Evolutionary conservation across 2,113 vertebrate species (phyloP), one percentile per base, ranked within the genome.

Genomic region (Channa argus): DNA sequence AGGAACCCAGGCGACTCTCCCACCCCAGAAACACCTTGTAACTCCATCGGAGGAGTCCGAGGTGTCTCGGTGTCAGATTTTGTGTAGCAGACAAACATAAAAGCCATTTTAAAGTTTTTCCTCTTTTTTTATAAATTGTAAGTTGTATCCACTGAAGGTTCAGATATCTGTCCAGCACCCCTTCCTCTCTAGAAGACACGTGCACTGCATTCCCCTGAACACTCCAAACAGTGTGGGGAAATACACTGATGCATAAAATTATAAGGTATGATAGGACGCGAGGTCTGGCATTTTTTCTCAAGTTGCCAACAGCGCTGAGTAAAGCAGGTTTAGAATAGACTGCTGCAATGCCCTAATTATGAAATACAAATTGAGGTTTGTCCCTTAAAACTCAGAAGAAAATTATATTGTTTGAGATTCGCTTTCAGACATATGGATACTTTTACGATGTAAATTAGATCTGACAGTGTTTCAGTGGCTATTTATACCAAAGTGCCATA

Each of bases 401-500:
- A 86, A 88, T 86, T 63, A 86, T 51, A 84, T 86, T 62, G 76
- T 88, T 46, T 74, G 53, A 53, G 65, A 63, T 59, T 64, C 50
- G 55, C 63, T 65, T 66, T 59, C 62, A 71, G 75, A 79, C 81
- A 39, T 61, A 74, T 68, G 58, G 67, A 76, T 74, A 83, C 83
- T 87, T 90, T 82, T 84, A 79, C 69, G 82, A 82, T 84, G 81
- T 82, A 77, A 90, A 92, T 83, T 56, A 84, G 81, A 52, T 79
- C 89, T 78, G 83, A 87, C 88, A 83, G 86, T 46, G 63, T 85
- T 87, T 87, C 79, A 52, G 77, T 46, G 77, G 69, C 92, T 89
- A 91, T 92, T 92, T 93, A 80, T 91, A 92, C 80, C 71, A 8
- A 86, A 77, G 89, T 49, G 83, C 92, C 85, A 91, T 80, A 77